Base-by-base conservation (phyloP, 2,113 vertebrate species). In the Salvator merianae region DNA sequence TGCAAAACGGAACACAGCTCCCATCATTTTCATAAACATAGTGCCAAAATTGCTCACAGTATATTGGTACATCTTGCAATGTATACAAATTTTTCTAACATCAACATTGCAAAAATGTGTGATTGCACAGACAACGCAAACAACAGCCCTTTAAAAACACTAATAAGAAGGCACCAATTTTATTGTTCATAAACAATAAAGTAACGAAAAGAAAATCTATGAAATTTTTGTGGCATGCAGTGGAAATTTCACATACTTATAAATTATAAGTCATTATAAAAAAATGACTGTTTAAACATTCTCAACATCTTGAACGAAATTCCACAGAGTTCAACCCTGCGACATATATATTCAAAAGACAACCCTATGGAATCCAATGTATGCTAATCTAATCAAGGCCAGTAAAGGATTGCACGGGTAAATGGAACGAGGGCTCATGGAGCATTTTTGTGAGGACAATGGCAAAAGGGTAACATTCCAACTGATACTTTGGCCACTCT, bases 81-180 rank as follows among this genome's bases (percentile, higher is more conserved):
- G 63, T 63, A 87, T 79, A 66, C 24, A 75, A 36, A 76, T 32
- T 43, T 0, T 2, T 18, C 24, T 53, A 36, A 30, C 84, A 88
- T 22, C 30, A 66, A 14, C 7, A 32, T 66, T 84, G 59, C 68
- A 86, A 88, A 84, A 72, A 43, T 79, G 28, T 30, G 24, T 0
- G 55, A 69, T 74, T 65, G 66, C 55, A 50, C n/a, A 77, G 50
- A 81, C 79, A 59, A 81, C 70, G 70, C 65, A 81, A 70, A 36
- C 82, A n/a, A 63, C 55, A 65, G 20, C 5, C 34, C 69, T 73
- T 2, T 79, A 79, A 72, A 43, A 28, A 76, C 66, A 68, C 38
- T 26, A 50, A 72, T 55, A 24, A 72, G 65, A 22, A 78, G 26
- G 8, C n/a, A 28, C 38, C 32, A 18, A 32, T 78, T 69, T 69